phyloP scores from a whole-genome alignment of 2,113 vertebrate genomes.

The Pipra filicauda region DNA sequence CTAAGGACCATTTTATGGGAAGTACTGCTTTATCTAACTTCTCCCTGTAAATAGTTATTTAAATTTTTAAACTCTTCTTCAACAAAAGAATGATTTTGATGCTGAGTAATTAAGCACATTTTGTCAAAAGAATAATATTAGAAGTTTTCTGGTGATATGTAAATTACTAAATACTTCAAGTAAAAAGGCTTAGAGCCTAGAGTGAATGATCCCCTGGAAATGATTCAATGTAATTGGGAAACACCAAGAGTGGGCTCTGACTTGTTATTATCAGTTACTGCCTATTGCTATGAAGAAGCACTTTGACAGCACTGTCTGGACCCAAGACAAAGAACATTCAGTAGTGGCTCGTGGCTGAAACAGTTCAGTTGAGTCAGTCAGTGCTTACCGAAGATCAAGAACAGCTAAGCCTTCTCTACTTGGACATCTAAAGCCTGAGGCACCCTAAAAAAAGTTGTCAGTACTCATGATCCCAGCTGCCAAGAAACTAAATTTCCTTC shows the following conservation, averaged over 20 bases:
- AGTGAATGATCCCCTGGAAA: background rate
- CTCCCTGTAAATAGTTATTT: background rate
- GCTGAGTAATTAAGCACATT: background rate
- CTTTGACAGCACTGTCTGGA: background rate
- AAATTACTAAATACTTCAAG: background rate
- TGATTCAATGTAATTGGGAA: background rate
- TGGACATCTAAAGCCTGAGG: background rate
- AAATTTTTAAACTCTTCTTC: background rate
- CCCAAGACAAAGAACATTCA: background rate
- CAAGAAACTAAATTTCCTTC: background rate
- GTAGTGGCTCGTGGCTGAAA: background rate
- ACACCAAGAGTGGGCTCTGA: background rate
- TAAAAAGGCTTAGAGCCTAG: background rate
- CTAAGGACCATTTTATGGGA: conserved; percentile 5
- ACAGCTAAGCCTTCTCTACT: background rate
- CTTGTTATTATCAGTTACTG: background rate
- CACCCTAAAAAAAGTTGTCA: background rate
- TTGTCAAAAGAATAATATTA: background rate
- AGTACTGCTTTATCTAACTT: background rate
- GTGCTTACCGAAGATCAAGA: background rate
- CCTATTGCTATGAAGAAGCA: background rate
- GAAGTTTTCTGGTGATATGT: background rate
- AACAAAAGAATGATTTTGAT: background rate
- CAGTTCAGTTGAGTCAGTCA: background rate
- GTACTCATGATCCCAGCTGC: background rate